A percentile compares a stretch with the other conserved stretches of the same genome.
Evolutionary conservation across 2,888 invertebrate species (phyloP).

Genomic region (Caenorhabditis becei): DNA sequence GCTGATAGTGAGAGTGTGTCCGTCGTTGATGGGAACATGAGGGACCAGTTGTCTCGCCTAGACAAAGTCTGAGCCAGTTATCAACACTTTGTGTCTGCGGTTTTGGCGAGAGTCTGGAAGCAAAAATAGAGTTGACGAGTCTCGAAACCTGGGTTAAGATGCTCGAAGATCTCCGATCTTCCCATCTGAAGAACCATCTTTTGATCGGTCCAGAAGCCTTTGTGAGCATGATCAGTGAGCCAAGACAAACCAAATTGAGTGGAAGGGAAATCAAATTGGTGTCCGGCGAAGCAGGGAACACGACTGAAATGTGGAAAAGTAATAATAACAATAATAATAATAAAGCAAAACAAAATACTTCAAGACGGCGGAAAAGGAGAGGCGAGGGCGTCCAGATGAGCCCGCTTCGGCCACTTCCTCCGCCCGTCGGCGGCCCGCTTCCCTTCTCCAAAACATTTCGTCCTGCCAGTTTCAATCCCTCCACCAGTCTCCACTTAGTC

Average conservation of each 20-base stretch:
- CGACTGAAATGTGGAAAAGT: background rate
- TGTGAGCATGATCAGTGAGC: background rate
- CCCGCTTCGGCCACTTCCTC: conserved; percentile 26
- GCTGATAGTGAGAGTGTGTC: too few species aligned
- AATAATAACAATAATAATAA: conserved; percentile 30
- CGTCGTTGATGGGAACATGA: too few species aligned
- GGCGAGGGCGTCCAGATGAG: conserved; percentile 27
- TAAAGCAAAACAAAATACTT: conserved; percentile 15
- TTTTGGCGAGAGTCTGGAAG: too few species aligned
- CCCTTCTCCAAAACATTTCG: conserved; percentile 41
- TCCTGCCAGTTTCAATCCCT: conserved; percentile 2
- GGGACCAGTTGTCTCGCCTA: too few species aligned
- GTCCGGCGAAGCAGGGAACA: background rate
- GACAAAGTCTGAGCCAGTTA: too few species aligned
- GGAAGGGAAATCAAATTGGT: conserved; percentile 4
- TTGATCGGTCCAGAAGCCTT: background rate
- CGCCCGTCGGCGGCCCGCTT: conserved; percentile 1
- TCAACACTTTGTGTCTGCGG: too few species aligned
- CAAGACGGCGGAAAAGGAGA: conserved; percentile 5
- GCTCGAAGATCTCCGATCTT: too few species aligned
- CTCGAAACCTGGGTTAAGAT: too few species aligned
- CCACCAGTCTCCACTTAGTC: too few species aligned
- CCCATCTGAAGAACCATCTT: background rate
- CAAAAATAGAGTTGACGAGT: too few species aligned
- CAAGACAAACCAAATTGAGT: background rate